These are phyloP conservation scores for Nomada fabriciana DNA, from an alignment of 2,888 invertebrate genomes.

Conservation along the genomic window DNA sequence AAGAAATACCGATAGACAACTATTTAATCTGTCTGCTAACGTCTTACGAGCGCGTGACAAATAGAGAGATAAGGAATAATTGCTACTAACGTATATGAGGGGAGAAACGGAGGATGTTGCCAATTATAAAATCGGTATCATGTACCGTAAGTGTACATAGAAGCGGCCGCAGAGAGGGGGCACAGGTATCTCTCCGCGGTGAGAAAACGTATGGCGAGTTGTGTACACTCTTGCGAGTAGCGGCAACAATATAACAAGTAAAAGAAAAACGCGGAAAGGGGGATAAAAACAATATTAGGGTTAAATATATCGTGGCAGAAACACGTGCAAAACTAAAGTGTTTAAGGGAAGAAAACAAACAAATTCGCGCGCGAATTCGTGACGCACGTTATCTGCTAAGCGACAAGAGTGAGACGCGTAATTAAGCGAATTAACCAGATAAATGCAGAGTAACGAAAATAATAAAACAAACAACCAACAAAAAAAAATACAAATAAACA, in stretches of 20 bases:
- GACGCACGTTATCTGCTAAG: constrained; percentile 71
- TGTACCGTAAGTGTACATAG: constrained; percentile 38
- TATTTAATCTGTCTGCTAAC: constrained; percentile 66
- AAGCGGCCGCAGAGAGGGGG: constrained; percentile 1
- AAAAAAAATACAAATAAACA: constrained; percentile 44
- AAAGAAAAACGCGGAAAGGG: background rate
- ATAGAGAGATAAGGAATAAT: constrained; percentile 8
- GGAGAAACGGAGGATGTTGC: background rate
- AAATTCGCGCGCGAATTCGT: constrained; percentile 72
- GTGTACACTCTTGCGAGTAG: background rate
- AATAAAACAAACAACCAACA: constrained; percentile 17
- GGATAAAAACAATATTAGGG: constrained; percentile 62
- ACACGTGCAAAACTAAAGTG: constrained; percentile 15
- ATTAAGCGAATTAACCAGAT: constrained; percentile 56
- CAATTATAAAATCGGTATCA: constrained; percentile 15
- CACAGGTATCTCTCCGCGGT: constrained; percentile 8
- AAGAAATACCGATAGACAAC: constrained; percentile 54
- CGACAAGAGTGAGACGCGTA: constrained; percentile 71
- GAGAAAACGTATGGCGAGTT: background rate
- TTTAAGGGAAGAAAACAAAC: constrained; percentile 34
- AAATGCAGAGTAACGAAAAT: constrained; percentile 2
- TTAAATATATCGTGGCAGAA: constrained; percentile 48
- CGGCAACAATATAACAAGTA: background rate
- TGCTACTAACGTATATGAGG: constrained; percentile 46
- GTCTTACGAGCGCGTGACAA: constrained; percentile 41